A percentile compares a stretch with the other conserved stretches of the same genome.
phyloP scores from a whole-genome alignment of 2,888 invertebrate genomes.

The Lymantria monacha region DNA sequence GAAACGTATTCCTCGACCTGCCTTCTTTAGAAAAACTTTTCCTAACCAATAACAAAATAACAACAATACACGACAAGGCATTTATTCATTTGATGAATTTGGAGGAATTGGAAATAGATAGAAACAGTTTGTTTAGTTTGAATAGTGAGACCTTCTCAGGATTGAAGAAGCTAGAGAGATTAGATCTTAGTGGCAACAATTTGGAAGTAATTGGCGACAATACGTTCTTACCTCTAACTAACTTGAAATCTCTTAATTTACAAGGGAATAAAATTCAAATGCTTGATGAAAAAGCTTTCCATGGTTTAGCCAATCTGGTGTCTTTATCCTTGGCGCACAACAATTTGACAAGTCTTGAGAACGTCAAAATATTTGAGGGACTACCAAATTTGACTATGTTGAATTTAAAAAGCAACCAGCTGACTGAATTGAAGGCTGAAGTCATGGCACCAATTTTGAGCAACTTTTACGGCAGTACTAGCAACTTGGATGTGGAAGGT shows the following conservation, averaged over 20 bases:
- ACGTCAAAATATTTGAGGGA: conserved; percentile 55
- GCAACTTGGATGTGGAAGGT: conserved; percentile 69
- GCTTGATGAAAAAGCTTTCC: conserved; percentile 70
- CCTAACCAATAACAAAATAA: conserved; percentile 92
- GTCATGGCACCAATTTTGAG: conserved; percentile 59
- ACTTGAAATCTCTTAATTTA: conserved; percentile 57
- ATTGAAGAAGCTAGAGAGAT: conserved; percentile 84
- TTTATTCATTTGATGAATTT: conserved; percentile 86
- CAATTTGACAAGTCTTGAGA: conserved; percentile 54
- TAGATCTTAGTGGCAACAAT: conserved; percentile 87
- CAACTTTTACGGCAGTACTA: conserved; percentile 53
- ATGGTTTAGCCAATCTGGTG: conserved; percentile 53
- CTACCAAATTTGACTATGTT: conserved; percentile 49
- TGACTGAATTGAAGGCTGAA: conserved; percentile 51
- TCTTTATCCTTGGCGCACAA: conserved; percentile 62
- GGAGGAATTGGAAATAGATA: conserved; percentile 89
- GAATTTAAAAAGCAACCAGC: conserved; percentile 61
- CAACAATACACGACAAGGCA: conserved; percentile 92
- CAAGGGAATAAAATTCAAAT: conserved; percentile 72
- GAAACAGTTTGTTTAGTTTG: conserved; percentile 87
- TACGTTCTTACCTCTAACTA: conserved; percentile 81
- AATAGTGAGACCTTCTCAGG: conserved; percentile 90
- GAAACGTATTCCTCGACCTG: conserved; percentile 87
- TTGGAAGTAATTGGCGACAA: conserved; percentile 89
- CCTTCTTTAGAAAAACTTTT: conserved; percentile 87